Base-by-base conservation (phyloP, 53 echinoderm and acorn worm species). In the Echinarachnius parma region DNA sequence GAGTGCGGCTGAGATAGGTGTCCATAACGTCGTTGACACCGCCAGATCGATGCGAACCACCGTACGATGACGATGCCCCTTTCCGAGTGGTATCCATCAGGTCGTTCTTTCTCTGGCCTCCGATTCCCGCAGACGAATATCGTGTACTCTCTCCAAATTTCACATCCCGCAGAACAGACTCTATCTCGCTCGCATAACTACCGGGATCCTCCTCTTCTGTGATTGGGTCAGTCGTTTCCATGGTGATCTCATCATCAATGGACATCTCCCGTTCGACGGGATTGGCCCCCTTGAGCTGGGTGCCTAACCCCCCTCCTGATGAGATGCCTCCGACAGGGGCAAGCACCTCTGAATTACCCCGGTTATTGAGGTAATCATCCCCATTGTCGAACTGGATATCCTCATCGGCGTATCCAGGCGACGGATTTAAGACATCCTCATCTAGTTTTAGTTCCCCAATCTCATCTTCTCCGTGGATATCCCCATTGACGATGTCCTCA, bases 151-250 rank as follows among this genome's bases (percentile, higher is more conserved):
- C 20, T 2, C 15, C 37, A 3, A 53, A 53, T 1, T 23, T 28
- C 30, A 34, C 54, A 36, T 53, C 54, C 25, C 70, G 53, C 49
- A 48, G 66, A n/a, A 66, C 49, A 31, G 66, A 66, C 70, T 70
- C 70, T n/a, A 70, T 70, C 70, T 70, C 70, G 24, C 70, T 70
- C 9, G 70, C 70, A 15, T 53, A 21, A 32, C 70, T 70, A 2
- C 32, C 53, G 20, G 70, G 53, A 35, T 53, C 54, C 4, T 50
- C 52, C 53, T 70, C 70, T 34, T 70, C 70, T 33, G 70, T 70
- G 54, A 70, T 70, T 52, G 70, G 70, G 24, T 70, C 70, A 14
- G 70, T 70, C 39, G 70, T 70, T 53, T 70, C 70, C 70, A 70
- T 70, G 53, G 70, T 70, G 53, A 70, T 70, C 54, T 70, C 70